Evolutionary conservation across 2,888 invertebrate species (phyloP).

Genomic region (Cerceris rybyensis): DNA sequence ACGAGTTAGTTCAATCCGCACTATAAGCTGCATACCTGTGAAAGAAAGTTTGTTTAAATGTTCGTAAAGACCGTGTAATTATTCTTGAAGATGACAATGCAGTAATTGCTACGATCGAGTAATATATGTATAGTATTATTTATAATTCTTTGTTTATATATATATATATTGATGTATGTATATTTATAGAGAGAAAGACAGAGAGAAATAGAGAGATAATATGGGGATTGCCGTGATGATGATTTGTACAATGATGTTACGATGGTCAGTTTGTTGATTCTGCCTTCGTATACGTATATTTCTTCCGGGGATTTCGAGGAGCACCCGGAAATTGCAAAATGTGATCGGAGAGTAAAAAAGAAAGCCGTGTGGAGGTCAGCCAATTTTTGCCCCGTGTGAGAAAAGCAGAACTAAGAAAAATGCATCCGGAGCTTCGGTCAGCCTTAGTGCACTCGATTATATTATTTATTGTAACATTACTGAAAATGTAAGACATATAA

Average conservation of each 20-base stretch:
- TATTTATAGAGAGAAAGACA: constrained; percentile 3
- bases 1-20: constrained; percentile 72
- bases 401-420: constrained; percentile 39
- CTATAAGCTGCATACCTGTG: constrained; percentile 79
- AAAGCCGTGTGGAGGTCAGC: constrained; percentile 53
- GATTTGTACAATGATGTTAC: constrained; percentile 70
- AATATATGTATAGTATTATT: constrained; percentile 28
- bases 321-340: constrained; percentile 8
- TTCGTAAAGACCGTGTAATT: constrained; percentile 54
- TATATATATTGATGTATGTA: constrained; percentile 13
- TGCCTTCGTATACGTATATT: constrained; percentile 13
- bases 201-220: constrained; percentile 30
- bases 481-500: neutral
- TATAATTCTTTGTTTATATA: constrained; percentile 18
- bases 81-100: constrained; percentile 42
- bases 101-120: constrained; percentile 43
- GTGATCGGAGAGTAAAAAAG: constrained; percentile 19
- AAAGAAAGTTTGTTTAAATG: constrained; percentile 72
- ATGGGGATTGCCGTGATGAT: constrained; percentile 49
- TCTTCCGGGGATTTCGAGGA: constrained; percentile 11
- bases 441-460: constrained; percentile 33
- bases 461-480: neutral
- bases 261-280: constrained; percentile 33
- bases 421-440: constrained; percentile 31
- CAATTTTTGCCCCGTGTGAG: constrained; percentile 33